phyloP scores from a whole-genome alignment of 1,140 invertebrate species.

The Cotesia chilonis region DNA sequence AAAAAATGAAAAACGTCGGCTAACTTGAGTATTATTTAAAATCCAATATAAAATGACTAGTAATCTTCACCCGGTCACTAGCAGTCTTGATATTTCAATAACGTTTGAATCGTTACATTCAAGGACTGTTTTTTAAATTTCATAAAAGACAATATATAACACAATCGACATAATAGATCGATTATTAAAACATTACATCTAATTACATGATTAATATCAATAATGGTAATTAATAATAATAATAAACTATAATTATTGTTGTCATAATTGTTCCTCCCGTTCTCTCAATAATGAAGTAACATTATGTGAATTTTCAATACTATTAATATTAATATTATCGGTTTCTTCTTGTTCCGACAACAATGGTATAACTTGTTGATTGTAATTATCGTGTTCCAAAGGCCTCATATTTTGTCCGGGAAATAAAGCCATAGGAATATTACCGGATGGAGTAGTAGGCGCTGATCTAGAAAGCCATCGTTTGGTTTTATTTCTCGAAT shows the following conservation, averaged over 20 bases:
- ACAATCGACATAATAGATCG: slow-evolving; percentile 4
- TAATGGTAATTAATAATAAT: slow-evolving; percentile 24
- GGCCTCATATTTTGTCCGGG: slow-evolving; percentile 57
- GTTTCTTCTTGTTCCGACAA: slow-evolving; percentile 62
- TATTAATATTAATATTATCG: slow-evolving; percentile 37
- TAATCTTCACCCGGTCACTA: slow-evolving; percentile 7
- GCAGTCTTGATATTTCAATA: slow-evolving; percentile 34
- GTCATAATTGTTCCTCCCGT: slow-evolving; percentile 53
- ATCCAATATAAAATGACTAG: slow-evolving; percentile 23
- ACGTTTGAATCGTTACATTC: slow-evolving; percentile 16
- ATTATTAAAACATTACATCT: neutral
- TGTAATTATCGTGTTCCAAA: slow-evolving; percentile 51
- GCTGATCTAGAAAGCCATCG: slow-evolving; percentile 77
- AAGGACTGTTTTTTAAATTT: slow-evolving; percentile 10
- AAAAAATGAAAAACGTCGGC: too few relatives aligned
- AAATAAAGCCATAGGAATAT: slow-evolving; percentile 56
- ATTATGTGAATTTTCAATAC: slow-evolving; percentile 25
- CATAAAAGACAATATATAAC: too few relatives aligned
- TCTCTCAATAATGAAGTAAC: slow-evolving; percentile 38
- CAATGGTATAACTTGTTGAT: slow-evolving; percentile 60
- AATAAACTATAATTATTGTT: slow-evolving; percentile 22
- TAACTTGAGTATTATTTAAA: neutral
- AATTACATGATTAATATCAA: slow-evolving; percentile 4
- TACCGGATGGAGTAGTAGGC: slow-evolving; percentile 77
- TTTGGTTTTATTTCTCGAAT: slow-evolving; percentile 60